Evolutionary conservation across 2,797 vertebrate species (phyloP).

Genomic region (Pseudocheirus occidentalis): DNA sequence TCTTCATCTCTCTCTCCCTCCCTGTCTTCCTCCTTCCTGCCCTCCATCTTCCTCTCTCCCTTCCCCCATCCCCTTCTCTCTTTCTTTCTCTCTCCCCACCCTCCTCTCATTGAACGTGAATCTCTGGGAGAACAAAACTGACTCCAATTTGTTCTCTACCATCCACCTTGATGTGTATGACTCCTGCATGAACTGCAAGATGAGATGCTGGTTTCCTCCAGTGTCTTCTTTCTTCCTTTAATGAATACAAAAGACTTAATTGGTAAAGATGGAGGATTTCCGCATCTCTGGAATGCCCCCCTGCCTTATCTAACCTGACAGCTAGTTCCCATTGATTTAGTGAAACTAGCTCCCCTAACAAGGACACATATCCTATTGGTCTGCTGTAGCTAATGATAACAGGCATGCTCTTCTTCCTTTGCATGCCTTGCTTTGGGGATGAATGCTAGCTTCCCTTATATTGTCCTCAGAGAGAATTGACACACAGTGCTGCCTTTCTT

Average conservation of each 20-base stretch:
- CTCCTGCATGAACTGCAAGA: background rate
- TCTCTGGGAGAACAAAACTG: background rate
- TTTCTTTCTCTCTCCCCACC: background rate
- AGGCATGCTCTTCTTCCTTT: background rate
- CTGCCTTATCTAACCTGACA: background rate
- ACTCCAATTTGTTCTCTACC: background rate
- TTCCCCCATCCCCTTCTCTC: background rate
- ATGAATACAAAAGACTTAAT: background rate
- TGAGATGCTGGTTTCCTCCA: background rate
- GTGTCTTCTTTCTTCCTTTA: background rate
- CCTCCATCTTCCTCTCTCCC: background rate
- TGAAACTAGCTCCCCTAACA: background rate
- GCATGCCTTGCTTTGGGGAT: no score
- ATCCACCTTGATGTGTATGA: background rate
- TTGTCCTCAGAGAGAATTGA: background rate
- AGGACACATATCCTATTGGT: background rate
- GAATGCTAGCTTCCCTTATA: background rate
- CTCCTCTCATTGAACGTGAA: background rate
- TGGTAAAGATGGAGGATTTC: background rate
- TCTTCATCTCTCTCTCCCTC: background rate
- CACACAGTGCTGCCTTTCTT: constrained; percentile 7
- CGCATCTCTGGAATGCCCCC: background rate
- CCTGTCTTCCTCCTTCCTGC: background rate
- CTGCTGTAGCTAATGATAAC: background rate
- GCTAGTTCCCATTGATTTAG: background rate